phyloP scores from a whole-genome alignment of 2,797 vertebrate genomes.

The Esox masquinongy region DNA sequence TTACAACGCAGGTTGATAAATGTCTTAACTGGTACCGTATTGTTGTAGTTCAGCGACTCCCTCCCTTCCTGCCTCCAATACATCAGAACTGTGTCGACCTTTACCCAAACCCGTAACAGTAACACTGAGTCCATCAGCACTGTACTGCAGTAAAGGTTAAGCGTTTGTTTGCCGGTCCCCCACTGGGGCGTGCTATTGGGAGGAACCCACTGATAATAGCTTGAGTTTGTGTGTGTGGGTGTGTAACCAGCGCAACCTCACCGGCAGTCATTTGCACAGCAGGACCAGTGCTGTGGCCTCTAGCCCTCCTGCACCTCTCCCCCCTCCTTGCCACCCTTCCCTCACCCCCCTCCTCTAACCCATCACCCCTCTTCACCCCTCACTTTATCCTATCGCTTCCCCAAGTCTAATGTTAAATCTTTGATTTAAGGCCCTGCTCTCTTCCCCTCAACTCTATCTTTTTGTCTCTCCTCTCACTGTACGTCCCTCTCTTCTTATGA shows the following conservation, averaged over 20 bases:
- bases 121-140: neutral
- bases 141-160: slow-evolving; percentile 2
- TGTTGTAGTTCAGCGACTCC: neutral
- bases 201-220: slow-evolving; percentile 43
- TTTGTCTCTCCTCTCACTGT: neutral
- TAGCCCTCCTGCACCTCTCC: neutral
- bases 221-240: neutral
- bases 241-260: neutral
- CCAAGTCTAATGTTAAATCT: neutral
- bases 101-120: neutral
- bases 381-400: neutral
- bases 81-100: neutral
- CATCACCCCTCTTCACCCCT: neutral
- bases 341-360: neutral
- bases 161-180: neutral
- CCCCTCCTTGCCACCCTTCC: neutral
- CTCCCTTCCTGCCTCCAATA: neutral
- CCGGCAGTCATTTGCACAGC: neutral
- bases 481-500: neutral
- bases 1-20: neutral
- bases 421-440: neutral
- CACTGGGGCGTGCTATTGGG: slow-evolving; percentile 12
- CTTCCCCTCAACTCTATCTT: neutral
- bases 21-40: neutral
- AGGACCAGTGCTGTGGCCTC: neutral